These are phyloP conservation scores for Anabas testudineus DNA, from an alignment of 2,797 vertebrate genomes.

Conservation along the genomic window DNA sequence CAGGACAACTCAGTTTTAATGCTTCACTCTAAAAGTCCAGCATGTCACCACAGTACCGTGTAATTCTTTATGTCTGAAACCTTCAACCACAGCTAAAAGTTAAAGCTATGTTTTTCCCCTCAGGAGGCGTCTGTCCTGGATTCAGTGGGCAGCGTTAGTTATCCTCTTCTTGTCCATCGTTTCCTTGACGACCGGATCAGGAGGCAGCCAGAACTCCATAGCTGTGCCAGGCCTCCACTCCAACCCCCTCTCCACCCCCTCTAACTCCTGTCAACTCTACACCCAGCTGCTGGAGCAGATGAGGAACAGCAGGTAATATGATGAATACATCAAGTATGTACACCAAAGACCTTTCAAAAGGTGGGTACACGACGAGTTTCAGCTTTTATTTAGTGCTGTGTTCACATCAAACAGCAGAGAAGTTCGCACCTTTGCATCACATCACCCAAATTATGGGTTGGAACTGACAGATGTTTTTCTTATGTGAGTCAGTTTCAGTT, in stretches of 20 bases:
- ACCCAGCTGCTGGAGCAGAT: slow-evolving; percentile 79
- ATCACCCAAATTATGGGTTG: too few species aligned
- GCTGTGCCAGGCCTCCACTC: slow-evolving; percentile 86
- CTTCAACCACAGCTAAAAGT: not conserved
- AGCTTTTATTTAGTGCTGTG: too few species aligned
- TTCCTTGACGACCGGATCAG: slow-evolving; percentile 89
- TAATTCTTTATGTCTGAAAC: not conserved
- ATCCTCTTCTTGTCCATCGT: slow-evolving; percentile 95
- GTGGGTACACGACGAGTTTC: too few species aligned
- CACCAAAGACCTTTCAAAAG: too few species aligned
- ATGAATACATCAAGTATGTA: not conserved
- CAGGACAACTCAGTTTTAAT: not conserved
- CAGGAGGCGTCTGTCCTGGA: slow-evolving; percentile 92
- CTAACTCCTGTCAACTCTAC: slow-evolving; percentile 91
- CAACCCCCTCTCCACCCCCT: slow-evolving; percentile 83
- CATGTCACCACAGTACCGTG: not conserved
- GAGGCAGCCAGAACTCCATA: slow-evolving; percentile 80
- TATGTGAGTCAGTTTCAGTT: too few species aligned
- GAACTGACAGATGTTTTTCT: too few species aligned
- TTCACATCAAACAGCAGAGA: too few species aligned
- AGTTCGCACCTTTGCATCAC: too few species aligned
- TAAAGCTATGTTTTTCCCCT: slow-evolving; percentile 1
- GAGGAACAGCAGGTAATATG: slow-evolving; percentile 77
- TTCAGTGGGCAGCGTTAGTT: slow-evolving; percentile 94
- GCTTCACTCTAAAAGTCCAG: not conserved